A percentile compares a stretch with the other conserved stretches of the same genome.
These are phyloP conservation scores for Chrysolina americana DNA, from an alignment of 2,888 invertebrate genomes.

Conservation along the genomic window DNA sequence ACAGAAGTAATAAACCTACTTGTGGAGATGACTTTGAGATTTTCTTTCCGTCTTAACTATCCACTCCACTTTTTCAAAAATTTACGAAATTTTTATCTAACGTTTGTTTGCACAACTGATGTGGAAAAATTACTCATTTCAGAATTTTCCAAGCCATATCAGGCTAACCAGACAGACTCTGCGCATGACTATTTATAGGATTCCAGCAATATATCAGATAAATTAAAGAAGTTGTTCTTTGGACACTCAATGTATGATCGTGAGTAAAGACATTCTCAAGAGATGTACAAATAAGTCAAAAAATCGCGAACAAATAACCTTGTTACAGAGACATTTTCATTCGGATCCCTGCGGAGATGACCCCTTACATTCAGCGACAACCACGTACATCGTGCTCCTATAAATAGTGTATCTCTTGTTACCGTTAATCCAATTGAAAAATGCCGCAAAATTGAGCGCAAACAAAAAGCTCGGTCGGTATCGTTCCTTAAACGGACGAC, in stretches of 20 bases:
- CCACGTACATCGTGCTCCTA: slow-evolving; percentile 12
- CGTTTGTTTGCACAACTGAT: too few species aligned
- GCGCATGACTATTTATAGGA: background rate
- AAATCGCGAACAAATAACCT: slow-evolving; percentile 5
- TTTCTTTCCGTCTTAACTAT: too few species aligned
- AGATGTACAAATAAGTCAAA: background rate
- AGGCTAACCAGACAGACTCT: background rate
- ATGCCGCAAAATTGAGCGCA: slow-evolving; percentile 31
- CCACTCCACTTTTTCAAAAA: too few species aligned
- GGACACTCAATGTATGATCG: background rate
- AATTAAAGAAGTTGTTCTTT: slow-evolving; percentile 4
- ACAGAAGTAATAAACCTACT: too few species aligned
- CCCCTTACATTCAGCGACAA: slow-evolving; percentile 10
- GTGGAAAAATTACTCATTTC: too few species aligned
- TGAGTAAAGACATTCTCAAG: background rate
- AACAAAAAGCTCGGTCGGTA: slow-evolving; percentile 32
- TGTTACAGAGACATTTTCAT: slow-evolving; percentile 11
- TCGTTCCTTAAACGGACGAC: slow-evolving; percentile 51
- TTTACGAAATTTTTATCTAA: too few species aligned
- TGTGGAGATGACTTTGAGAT: too few species aligned
- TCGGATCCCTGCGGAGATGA: slow-evolving; percentile 14
- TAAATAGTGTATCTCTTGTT: slow-evolving; percentile 18
- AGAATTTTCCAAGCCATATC: background rate
- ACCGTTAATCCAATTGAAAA: slow-evolving; percentile 21
- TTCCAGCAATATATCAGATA: background rate